Percentiles rank a stretch among this genome's conserved stretches.
phyloP scores from a whole-genome alignment of 1,140 invertebrate species.

The Polypedilum vanderplanki region DNA sequence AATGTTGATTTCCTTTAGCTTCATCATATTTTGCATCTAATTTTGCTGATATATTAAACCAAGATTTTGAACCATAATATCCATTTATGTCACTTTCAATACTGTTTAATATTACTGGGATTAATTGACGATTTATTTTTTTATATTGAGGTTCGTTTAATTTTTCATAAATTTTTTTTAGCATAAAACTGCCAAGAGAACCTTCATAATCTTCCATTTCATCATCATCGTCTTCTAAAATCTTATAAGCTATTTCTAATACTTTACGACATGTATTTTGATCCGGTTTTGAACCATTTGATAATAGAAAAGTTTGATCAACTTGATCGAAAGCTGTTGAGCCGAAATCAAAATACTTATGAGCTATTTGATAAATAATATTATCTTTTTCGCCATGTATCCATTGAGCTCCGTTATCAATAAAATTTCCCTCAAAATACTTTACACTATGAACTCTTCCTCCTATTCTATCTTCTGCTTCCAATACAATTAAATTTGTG shows the following conservation, averaged over 20 bases:
- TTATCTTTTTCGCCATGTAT: slow-evolving; percentile 56
- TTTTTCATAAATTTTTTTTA: not conserved
- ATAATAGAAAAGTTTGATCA: slow-evolving; percentile 40
- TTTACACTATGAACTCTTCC: slow-evolving; percentile 57
- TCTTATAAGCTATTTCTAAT: slow-evolving; percentile 36
- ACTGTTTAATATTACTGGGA: slow-evolving; percentile 48
- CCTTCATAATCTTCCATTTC: slow-evolving; percentile 36
- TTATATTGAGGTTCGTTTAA: slow-evolving; percentile 34
- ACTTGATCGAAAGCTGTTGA: slow-evolving; percentile 36
- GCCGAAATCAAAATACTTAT: slow-evolving; percentile 49
- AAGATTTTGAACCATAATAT: slow-evolving; percentile 52
- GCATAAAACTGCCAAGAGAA: slow-evolving; percentile 45
- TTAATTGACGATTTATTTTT: slow-evolving; percentile 35
- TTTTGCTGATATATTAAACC: slow-evolving; percentile 53
- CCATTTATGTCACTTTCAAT: slow-evolving; percentile 50
- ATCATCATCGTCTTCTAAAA: slow-evolving; percentile 35
- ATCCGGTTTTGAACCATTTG: slow-evolving; percentile 40
- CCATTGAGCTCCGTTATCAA: slow-evolving; percentile 81
- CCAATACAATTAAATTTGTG: slow-evolving; percentile 49
- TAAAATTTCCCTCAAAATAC: slow-evolving; percentile 52
- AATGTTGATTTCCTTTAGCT: slow-evolving; percentile 51
- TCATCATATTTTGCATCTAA: slow-evolving; percentile 50
- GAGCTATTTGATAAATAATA: slow-evolving; percentile 57
- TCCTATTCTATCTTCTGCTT: slow-evolving; percentile 64
- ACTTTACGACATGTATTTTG: slow-evolving; percentile 34